Conservation (phyloP, 2,113 vertebrate genomes). For the Hippocampus mohnikei region DNA sequence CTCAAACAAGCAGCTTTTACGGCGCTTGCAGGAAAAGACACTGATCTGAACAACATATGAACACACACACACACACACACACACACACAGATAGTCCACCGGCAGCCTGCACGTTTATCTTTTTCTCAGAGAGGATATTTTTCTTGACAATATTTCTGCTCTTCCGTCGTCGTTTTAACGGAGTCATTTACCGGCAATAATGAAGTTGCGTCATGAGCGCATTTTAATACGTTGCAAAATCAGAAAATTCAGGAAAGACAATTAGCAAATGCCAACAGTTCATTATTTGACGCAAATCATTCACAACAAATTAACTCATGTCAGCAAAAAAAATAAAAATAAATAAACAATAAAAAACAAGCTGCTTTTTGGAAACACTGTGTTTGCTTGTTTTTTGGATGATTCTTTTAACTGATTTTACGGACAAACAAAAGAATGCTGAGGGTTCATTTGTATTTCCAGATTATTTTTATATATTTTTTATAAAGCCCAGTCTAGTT, state of each 20-base stretch:
- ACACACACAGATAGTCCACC: background rate
- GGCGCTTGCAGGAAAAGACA: constrained; percentile 16
- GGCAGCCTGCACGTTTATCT: background rate
- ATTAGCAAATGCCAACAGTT: constrained; percentile 2
- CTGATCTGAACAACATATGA: constrained; percentile 6
- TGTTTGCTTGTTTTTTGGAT: background rate
- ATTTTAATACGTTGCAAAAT: background rate
- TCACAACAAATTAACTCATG: background rate
- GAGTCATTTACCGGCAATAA: background rate
- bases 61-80: constrained; percentile 17
- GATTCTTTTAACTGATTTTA: background rate
- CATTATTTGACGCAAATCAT: constrained; percentile 3
- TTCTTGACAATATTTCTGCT: background rate
- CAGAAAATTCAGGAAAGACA: background rate
- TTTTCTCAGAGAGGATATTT: constrained; percentile 1
- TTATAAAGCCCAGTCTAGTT: background rate
- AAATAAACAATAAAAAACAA: background rate
- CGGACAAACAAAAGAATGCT: background rate
- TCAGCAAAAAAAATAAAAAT: background rate
- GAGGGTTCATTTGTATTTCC: background rate
- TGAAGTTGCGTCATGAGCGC: background rate
- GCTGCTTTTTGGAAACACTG: background rate
- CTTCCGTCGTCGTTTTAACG: background rate
- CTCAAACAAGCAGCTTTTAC: constrained; percentile 36
- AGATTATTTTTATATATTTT: background rate